Evolutionary conservation across 2,888 invertebrate genomes (phyloP).

Genomic region (Cephalotes varians): DNA sequence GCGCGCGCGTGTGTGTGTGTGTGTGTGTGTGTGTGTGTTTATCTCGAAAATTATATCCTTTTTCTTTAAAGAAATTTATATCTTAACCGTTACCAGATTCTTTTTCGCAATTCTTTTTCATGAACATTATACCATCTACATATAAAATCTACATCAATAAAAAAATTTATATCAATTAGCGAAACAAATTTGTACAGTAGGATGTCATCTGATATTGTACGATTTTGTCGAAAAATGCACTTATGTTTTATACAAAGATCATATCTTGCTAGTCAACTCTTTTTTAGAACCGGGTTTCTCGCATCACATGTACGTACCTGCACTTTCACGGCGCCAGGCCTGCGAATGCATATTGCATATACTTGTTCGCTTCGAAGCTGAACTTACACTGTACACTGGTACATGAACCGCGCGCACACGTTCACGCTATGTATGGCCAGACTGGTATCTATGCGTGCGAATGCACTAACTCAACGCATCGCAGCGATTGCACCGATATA

Average conservation of each 20-base stretch:
- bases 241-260: slow-evolving; percentile 5
- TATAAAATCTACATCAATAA: background rate
- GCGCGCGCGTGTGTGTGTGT: background rate
- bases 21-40: background rate
- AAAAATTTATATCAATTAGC: background rate
- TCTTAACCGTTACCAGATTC: background rate
- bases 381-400: slow-evolving; percentile 49
- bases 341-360: slow-evolving; percentile 62
- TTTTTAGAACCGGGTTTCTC: slow-evolving; percentile 16
- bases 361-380: slow-evolving; percentile 52
- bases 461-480: background rate
- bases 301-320: slow-evolving; percentile 50
- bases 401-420: slow-evolving; percentile 32
- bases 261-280: background rate
- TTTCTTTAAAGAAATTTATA: background rate
- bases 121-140: background rate
- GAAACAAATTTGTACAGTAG: background rate
- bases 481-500: slow-evolving; percentile 3
- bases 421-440: background rate
- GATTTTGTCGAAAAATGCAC: background rate
- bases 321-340: slow-evolving; percentile 56
- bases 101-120: background rate
- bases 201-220: background rate
- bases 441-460: background rate
- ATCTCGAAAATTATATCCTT: background rate